These are phyloP conservation scores for Melanostigma gelatinosum DNA, from an alignment of 2,113 vertebrate species.

Conservation along the genomic window DNA sequence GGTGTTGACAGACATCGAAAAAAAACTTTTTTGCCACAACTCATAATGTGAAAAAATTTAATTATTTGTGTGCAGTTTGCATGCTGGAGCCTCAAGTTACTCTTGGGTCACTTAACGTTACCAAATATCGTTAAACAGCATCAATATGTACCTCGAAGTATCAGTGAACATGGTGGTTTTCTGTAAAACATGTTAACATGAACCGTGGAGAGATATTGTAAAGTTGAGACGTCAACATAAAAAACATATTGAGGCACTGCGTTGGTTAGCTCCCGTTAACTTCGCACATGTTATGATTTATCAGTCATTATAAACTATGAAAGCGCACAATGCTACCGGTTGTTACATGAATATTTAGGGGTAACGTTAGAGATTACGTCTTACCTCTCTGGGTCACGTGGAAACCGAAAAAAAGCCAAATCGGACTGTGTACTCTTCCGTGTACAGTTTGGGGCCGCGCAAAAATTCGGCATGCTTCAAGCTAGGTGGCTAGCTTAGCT, in stretches of 20 bases:
- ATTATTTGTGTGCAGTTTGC: not conserved
- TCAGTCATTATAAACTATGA: not conserved
- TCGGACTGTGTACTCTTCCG: conserved; percentile 88
- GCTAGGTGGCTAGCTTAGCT: conserved; percentile 60
- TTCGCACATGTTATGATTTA: not conserved
- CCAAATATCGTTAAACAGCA: not conserved
- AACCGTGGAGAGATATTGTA: not conserved
- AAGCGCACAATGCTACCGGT: not conserved
- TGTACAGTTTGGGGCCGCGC: conserved; percentile 93
- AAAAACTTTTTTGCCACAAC: no score
- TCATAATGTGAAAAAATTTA: no score
- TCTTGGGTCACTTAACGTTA: not conserved
- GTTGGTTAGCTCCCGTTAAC: not conserved
- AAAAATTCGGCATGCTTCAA: conserved; percentile 88
- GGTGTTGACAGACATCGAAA: no score
- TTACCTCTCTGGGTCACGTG: conserved; percentile 84
- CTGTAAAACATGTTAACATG: not conserved
- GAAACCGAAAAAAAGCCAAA: conserved; percentile 87
- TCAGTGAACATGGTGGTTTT: not conserved
- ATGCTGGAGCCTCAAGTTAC: not conserved
- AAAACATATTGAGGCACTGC: not conserved
- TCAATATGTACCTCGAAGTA: not conserved
- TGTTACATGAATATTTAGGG: not conserved
- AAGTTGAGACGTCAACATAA: not conserved
- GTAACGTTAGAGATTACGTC: not conserved